These are phyloP conservation scores for Napeogenes inachia DNA, from an alignment of 2,888 invertebrate genomes.

Conservation along the genomic window DNA sequence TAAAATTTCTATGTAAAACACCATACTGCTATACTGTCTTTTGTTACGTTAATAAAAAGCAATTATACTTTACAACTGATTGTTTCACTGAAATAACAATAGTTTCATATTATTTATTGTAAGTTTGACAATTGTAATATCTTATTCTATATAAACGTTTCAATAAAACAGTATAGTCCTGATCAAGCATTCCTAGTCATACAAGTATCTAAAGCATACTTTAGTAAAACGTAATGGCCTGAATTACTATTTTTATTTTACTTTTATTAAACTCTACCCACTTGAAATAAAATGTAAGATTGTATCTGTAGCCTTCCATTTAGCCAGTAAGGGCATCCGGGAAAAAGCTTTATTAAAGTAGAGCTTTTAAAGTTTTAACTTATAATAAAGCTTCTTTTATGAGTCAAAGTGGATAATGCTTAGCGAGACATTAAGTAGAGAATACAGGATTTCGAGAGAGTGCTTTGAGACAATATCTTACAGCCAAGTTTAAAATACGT, in stretches of 20 bases:
- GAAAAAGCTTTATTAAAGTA: constrained; percentile 22
- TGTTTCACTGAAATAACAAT: too few species aligned
- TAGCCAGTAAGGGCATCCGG: constrained; percentile 20
- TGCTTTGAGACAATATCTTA: constrained; percentile 4
- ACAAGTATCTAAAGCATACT: too few species aligned
- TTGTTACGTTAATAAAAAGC: too few species aligned
- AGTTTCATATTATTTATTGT: too few species aligned
- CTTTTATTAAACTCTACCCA: constrained; percentile 2
- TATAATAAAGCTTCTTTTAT: constrained; percentile 29
- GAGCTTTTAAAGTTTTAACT: constrained; percentile 25
- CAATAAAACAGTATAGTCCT: too few species aligned
- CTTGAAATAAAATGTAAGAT: constrained; percentile 12
- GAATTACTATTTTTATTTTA: background rate
- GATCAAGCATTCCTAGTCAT: too few species aligned
- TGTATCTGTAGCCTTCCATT: constrained; percentile 18
- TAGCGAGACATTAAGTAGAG: constrained; percentile 24
- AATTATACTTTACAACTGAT: too few species aligned
- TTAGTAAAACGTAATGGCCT: too few species aligned
- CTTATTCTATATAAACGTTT: too few species aligned
- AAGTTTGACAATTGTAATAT: too few species aligned
- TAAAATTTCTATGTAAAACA: too few species aligned
- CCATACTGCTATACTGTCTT: too few species aligned
- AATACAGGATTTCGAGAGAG: constrained; percentile 10
- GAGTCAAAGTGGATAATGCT: constrained; percentile 24
- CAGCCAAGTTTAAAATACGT: constrained; percentile 6